Conservation (phyloP, 1,140 invertebrate genomes). For the Pollicipes pollicipes region DNA sequence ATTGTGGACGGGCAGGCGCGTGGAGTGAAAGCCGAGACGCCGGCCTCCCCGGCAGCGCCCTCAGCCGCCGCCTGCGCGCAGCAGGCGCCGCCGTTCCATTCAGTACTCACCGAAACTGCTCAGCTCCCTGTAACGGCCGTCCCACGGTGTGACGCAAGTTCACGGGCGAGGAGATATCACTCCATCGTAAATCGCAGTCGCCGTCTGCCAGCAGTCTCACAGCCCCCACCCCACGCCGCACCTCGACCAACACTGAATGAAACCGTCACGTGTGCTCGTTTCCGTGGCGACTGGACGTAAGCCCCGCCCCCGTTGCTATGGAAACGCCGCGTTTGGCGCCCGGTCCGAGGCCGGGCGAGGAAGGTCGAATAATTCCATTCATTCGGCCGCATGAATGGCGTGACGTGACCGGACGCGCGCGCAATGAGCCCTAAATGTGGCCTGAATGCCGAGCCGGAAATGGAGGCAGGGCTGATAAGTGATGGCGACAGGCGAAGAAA, state of each 20-base stretch:
- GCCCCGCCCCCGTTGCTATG: not conserved
- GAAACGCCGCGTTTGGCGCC: not conserved
- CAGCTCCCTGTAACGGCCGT: not conserved
- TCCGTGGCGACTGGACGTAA: not conserved
- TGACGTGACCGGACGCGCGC: not conserved
- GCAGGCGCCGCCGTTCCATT: no score
- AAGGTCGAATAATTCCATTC: not conserved
- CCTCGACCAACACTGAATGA: not conserved
- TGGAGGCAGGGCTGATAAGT: not conserved
- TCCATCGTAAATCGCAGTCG: not conserved
- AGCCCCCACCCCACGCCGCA: not conserved
- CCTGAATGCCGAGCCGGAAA: not conserved
- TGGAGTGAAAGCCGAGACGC: no score
- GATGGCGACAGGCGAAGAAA: no score
- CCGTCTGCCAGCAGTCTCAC: no score
- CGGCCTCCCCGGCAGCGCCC: no score
- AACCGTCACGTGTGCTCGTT: not conserved
- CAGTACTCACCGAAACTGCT: not conserved
- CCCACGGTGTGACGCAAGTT: not conserved
- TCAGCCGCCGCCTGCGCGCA: no score
- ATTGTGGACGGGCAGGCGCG: no score
- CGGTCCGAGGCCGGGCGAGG: not conserved
- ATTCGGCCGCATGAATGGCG: not conserved
- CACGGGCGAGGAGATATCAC: not conserved
- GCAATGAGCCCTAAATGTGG: not conserved